A percentile compares a stretch with the other conserved stretches of the same genome.
Evolutionary conservation across 2,113 vertebrate genomes (phyloP).

Genomic region (Microtus pennsylvanicus): DNA sequence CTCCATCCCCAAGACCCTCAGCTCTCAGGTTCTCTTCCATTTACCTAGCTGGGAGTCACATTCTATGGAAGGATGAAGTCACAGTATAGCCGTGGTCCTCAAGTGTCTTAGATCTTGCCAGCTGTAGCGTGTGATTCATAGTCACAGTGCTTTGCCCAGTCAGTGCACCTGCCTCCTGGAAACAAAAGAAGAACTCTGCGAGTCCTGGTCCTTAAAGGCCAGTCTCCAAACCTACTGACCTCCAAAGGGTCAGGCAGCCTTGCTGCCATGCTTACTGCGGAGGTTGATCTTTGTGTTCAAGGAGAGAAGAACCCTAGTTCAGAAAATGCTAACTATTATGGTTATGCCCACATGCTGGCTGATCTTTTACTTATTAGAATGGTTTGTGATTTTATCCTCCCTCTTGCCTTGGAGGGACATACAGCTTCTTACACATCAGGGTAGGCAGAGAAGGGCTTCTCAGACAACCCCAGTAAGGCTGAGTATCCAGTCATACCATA

Average conservation of each 20-base stretch:
- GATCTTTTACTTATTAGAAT: not conserved
- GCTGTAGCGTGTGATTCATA: not conserved
- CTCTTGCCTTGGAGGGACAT: accelerated
- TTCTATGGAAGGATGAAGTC: not conserved
- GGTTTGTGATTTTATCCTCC: not conserved
- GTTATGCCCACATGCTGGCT: not conserved
- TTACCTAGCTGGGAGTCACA: not conserved
- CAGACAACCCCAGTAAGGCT: not conserved
- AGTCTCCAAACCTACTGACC: not conserved
- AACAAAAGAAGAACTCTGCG: not conserved
- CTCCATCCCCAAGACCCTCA: not conserved
- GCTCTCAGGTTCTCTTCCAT: not conserved
- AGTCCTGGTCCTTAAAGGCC: not conserved
- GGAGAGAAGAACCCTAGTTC: not conserved
- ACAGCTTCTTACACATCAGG: not conserved
- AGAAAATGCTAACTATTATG: not conserved
- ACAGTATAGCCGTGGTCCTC: not conserved
- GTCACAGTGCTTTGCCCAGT: not conserved
- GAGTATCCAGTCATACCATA: not conserved
- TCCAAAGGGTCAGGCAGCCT: not conserved
- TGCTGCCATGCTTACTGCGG: accelerated
- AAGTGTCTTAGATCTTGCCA: not conserved
- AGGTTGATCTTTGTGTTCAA: not conserved
- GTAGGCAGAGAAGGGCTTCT: not conserved
- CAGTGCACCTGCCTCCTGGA: not conserved